A percentile compares a stretch with the other conserved stretches of the same genome.
Conservation (phyloP, 2,797 vertebrate genomes). For the Columba guinea region DNA sequence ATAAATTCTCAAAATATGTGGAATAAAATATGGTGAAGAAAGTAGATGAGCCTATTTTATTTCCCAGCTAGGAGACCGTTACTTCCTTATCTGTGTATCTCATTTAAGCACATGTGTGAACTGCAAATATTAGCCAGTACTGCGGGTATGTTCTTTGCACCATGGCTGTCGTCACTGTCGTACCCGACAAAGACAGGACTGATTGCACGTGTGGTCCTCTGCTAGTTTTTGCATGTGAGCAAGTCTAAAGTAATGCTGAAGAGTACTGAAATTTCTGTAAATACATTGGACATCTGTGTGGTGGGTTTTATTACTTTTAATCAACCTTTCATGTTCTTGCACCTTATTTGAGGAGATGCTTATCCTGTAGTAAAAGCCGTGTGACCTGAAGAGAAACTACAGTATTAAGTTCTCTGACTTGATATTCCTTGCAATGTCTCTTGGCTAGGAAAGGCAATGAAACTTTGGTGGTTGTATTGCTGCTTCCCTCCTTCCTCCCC, state of each 20-base stretch:
- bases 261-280: neutral
- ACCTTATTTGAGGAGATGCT: neutral
- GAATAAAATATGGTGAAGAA: neutral
- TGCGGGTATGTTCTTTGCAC: neutral
- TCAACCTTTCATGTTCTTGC: neutral
- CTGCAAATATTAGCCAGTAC: neutral
- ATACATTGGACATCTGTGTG: no score
- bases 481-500: neutral
- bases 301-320: neutral
- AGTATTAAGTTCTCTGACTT: neutral
- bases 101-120: neutral
- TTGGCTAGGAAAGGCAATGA: neutral
- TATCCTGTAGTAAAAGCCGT: neutral
- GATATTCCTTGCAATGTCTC: neutral
- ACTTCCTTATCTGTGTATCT: neutral
- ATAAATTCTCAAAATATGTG: neutral
- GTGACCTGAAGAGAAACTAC: neutral
- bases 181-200: neutral
- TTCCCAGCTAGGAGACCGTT: neutral
- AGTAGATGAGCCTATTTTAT: neutral
- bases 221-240: neutral
- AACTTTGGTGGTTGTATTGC: neutral
- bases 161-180: neutral
- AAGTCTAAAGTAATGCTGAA: neutral
- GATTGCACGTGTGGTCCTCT: neutral